Percentiles rank a stretch among this genome's conserved stretches.
phyloP scores from a whole-genome alignment of 37 sponge, comb jelly and placozoan genomes.

The Chondrilla cf. caribensis region DNA sequence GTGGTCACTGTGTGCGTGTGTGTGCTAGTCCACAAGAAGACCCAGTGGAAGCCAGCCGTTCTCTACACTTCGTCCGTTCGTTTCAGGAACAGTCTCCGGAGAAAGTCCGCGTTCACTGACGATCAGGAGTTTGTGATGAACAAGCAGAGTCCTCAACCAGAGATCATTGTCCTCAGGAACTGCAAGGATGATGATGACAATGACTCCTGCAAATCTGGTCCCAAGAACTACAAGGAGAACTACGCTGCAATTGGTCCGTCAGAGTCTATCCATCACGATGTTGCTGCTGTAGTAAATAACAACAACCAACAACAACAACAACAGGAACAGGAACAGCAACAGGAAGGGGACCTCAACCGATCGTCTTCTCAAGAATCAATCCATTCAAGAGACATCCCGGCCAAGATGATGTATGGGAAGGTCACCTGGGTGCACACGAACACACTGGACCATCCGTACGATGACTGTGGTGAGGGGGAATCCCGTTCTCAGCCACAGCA shows the following conservation, averaged over 20 bases:
- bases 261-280: slow-evolving; percentile 19
- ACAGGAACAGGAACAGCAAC: neutral
- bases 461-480: neutral
- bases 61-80: neutral
- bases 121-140: neutral
- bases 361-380: slow-evolving; percentile 6
- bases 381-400: neutral
- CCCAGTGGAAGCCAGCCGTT: neutral
- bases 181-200: neutral
- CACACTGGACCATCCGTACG: slow-evolving; percentile 22
- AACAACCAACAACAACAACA: neutral
- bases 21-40: neutral
- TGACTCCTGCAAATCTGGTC: neutral
- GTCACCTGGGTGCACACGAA: slow-evolving; percentile 6
- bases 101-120: neutral
- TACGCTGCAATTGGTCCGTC: slow-evolving; percentile 7
- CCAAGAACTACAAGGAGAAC: neutral
- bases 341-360: neutral
- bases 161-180: neutral
- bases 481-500: too few species aligned
- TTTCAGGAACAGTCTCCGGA: neutral
- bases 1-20: neutral
- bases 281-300: neutral
- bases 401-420: neutral
- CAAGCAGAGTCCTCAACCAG: neutral